Evolutionary conservation across 37 sponge, comb jelly and placozoan genomes (phyloP).

Genomic region (Ephydatia muelleri): DNA sequence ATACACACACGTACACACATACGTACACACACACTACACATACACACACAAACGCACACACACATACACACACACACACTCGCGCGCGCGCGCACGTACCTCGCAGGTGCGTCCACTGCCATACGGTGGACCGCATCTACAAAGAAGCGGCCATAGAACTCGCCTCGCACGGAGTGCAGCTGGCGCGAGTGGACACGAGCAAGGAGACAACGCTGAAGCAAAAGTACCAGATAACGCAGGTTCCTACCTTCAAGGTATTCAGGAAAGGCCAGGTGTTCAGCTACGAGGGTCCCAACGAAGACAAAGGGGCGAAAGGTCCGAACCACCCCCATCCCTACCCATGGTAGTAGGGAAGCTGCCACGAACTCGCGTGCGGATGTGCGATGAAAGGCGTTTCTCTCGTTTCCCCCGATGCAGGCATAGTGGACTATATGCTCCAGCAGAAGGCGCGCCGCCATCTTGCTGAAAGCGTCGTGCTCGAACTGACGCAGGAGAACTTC

Average conservation of each 20-base stretch:
- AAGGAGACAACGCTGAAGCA: conserved; percentile 36
- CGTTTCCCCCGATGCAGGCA: not conserved
- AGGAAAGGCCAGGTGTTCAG: conserved; percentile 26
- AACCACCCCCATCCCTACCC: not conserved
- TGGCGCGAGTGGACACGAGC: conserved; percentile 82
- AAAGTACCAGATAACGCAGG: conserved; percentile 38
- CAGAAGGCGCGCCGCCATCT: not conserved
- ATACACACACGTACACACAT: not conserved
- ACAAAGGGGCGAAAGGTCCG: conserved; percentile 2
- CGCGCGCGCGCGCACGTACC: not conserved
- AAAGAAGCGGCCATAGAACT: conserved; percentile 68
- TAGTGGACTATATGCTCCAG: conserved; percentile 25
- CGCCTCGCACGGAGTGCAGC: conserved; percentile 17
- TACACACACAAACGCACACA: not conserved
- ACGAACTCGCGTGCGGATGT: not conserved
- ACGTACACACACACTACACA: too few species aligned
- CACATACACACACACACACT: not conserved
- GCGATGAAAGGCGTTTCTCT: not conserved
- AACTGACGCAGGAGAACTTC: conserved; percentile 79
- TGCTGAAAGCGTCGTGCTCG: conserved; percentile 47
- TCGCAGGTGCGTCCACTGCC: conserved; percentile 84
- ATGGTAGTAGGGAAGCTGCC: not conserved
- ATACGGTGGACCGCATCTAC: conserved; percentile 72
- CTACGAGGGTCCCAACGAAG: conserved; percentile 57
- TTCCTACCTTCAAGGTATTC: conserved; percentile 37